phyloP scores from a whole-genome alignment of 1,140 invertebrate species.

The Theocolax elegans region DNA sequence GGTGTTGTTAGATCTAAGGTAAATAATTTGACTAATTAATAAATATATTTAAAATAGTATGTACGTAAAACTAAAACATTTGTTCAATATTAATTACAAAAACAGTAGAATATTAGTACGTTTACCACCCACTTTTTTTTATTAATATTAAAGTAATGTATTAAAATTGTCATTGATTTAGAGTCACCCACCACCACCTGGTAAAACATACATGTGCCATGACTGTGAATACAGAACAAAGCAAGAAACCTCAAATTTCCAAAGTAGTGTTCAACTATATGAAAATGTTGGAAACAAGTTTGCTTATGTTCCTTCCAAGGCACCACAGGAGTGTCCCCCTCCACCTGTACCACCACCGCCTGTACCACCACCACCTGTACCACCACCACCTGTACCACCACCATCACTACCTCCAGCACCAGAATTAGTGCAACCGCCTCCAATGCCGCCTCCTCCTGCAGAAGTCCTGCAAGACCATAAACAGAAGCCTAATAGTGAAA shows the following conservation, averaged over 20 bases:
- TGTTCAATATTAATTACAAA: too few species aligned
- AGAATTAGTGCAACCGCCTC: not conserved
- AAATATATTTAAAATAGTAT: too few species aligned
- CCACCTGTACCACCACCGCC: not conserved
- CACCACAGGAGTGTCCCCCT: not conserved
- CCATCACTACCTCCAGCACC: not conserved
- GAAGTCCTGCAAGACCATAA: slow-evolving; percentile 41
- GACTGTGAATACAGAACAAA: slow-evolving; percentile 41
- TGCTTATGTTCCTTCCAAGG: not conserved
- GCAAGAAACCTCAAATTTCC: slow-evolving; percentile 30
- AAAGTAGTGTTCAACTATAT: slow-evolving; percentile 23
- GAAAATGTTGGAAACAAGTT: slow-evolving; percentile 18
- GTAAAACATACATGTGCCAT: slow-evolving; percentile 43
- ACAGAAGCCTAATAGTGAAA: slow-evolving; percentile 33
- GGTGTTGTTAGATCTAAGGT: slow-evolving; percentile 46
- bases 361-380: slow-evolving; percentile 2
- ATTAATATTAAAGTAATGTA: too few species aligned
- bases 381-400: not conserved
- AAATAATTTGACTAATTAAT: not conserved
- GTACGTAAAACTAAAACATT: too few species aligned
- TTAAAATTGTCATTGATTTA: not conserved
- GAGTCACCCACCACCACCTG: slow-evolving; percentile 39
- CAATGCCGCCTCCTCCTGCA: slow-evolving; percentile 1
- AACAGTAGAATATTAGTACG: too few species aligned
- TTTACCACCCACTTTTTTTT: too few species aligned